Evolutionary conservation across 2,797 vertebrate species (phyloP).

Genomic region (Anabacerthia variegaticeps): DNA sequence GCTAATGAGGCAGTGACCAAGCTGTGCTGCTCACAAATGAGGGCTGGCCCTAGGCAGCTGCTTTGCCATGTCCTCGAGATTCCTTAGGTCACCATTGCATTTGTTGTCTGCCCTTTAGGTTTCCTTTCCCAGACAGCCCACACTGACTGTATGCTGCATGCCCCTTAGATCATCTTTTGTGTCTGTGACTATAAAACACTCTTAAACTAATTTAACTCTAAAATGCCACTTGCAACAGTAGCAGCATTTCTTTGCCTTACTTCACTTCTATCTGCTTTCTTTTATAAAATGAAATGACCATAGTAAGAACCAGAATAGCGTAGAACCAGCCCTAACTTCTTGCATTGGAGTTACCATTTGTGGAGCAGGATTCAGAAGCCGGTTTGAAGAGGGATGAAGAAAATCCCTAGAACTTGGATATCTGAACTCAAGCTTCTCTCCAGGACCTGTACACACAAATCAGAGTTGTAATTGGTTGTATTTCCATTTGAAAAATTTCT

Average conservation of each 20-base stretch:
- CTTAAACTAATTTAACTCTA: not conserved
- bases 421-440: not conserved
- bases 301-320: not conserved
- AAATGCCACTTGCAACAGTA: not conserved
- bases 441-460: not conserved
- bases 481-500: not conserved
- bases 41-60: not conserved
- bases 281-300: not conserved
- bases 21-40: not conserved
- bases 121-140: not conserved
- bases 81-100: not conserved
- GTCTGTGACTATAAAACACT: not conserved
- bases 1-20: constrained; percentile 14
- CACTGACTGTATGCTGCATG: not conserved
- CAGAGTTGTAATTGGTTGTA: not conserved
- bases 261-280: not conserved
- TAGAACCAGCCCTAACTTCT: not conserved
- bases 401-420: not conserved
- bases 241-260: not conserved
- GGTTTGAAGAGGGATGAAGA: not conserved
- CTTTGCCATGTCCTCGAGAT: not conserved
- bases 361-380: not conserved
- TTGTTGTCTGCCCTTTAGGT: not conserved
- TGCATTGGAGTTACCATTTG: not conserved
- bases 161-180: not conserved